Evolutionary conservation across 2,888 invertebrate genomes (phyloP).

Genomic region (Hemithea aestivaria): DNA sequence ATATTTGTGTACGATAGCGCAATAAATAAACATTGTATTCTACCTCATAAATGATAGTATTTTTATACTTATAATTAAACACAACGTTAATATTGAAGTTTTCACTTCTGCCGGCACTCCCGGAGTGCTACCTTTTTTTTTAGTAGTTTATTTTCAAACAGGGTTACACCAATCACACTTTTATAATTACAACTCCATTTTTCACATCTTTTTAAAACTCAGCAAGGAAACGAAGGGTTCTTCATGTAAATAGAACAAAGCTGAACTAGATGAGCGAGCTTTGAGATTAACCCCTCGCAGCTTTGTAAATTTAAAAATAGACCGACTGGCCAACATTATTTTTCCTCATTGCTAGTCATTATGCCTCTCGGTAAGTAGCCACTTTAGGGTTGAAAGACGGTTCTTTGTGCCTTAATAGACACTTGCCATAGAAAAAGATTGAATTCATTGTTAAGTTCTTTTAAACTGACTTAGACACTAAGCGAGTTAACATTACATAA

Average conservation of each 20-base stretch:
- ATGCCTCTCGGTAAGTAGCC: constrained; percentile 30
- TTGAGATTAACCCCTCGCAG: constrained; percentile 25
- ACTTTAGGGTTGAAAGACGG: constrained; percentile 33
- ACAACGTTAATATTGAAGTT: too few species aligned
- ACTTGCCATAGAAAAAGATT: constrained; percentile 41
- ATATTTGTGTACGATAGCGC: too few species aligned
- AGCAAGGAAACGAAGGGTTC: constrained; percentile 4
- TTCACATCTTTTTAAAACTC: constrained; percentile 2
- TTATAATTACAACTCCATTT: too few species aligned
- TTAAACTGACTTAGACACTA: constrained; percentile 43
- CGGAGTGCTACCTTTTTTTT: too few species aligned
- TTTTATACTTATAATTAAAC: too few species aligned
- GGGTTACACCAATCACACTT: too few species aligned
- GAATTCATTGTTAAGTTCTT: constrained; percentile 45
- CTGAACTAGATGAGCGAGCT: constrained; percentile 13
- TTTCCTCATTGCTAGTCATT: constrained; percentile 32
- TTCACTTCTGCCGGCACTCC: too few species aligned
- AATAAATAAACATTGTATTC: too few species aligned
- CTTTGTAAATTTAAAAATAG: constrained; percentile 25
- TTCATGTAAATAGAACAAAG: constrained; percentile 14
- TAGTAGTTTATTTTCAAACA: too few species aligned
- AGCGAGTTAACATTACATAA: constrained; percentile 43
- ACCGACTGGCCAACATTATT: constrained; percentile 28
- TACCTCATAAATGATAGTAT: too few species aligned
- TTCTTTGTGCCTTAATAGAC: constrained; percentile 41